Conservation (phyloP, 2,113 vertebrate genomes). For the Equus przewalskii region DNA sequence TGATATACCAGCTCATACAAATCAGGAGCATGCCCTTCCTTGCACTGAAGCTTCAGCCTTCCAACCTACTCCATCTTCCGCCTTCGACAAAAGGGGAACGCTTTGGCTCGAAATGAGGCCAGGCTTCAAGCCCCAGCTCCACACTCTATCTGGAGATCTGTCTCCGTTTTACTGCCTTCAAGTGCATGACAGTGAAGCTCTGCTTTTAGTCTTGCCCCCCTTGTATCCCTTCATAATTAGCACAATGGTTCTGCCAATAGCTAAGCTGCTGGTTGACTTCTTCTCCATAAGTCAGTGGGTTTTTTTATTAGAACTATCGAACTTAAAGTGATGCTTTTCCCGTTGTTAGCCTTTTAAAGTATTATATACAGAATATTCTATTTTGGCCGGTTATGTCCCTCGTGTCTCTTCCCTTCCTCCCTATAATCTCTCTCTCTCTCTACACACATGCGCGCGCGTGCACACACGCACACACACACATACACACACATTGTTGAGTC, state of each 20-base stretch:
- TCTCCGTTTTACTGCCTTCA: not conserved
- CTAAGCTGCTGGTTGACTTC: not conserved
- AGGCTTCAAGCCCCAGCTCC: not conserved
- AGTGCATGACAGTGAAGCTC: not conserved
- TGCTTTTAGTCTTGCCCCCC: not conserved
- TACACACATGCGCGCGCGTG: rapidly evolving
- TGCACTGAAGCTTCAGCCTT: not conserved
- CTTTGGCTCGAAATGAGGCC: not conserved
- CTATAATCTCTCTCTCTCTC: too few species aligned
- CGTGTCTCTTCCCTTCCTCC: not conserved
- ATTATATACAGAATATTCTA: not conserved
- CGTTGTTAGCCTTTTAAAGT: not conserved
- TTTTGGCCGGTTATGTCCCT: not conserved
- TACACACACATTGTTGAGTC: not conserved
- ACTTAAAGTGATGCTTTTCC: not conserved
- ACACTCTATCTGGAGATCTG: not conserved
- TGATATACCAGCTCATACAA: not conserved
- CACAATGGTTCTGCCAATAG: not conserved
- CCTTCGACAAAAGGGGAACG: not conserved
- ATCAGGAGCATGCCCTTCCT: not conserved
- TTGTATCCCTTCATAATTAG: not conserved
- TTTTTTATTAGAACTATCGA: not conserved
- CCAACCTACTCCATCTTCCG: not conserved
- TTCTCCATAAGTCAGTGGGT: not conserved
- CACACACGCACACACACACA: not conserved